A percentile compares a stretch with the other conserved stretches of the same genome.
phyloP scores from a whole-genome alignment of 2,888 invertebrate genomes.

The Drosophila neoperkinsi region DNA sequence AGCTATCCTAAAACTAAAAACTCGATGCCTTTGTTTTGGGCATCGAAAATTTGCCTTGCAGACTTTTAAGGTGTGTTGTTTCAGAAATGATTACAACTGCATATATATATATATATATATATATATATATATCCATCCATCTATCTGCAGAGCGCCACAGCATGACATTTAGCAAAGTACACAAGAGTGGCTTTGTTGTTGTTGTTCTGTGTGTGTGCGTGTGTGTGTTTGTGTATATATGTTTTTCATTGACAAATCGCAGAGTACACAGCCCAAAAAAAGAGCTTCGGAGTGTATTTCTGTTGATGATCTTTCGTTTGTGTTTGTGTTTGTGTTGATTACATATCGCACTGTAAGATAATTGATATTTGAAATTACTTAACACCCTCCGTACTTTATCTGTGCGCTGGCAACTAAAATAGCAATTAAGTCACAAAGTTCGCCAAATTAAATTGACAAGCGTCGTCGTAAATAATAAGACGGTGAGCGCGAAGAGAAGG shows the following conservation, averaged over 20 bases:
- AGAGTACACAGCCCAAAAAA: conserved; percentile 11
- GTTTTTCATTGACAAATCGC: conserved; percentile 61
- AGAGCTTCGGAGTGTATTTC: conserved; percentile 12
- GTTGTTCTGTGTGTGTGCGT: conserved; percentile 8
- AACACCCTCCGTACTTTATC: conserved; percentile 30
- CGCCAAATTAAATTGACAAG: conserved; percentile 40
- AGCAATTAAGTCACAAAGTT: conserved; percentile 61
- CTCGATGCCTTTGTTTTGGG: conserved; percentile 27
- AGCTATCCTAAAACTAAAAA: conserved; percentile 9
- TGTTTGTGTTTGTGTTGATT: conserved; percentile 3
- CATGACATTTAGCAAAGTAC: conserved; percentile 52
- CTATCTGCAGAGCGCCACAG: conserved; percentile 39
- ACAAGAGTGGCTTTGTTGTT: conserved; percentile 40
- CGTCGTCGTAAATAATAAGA: conserved; percentile 47
- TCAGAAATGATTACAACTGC: background rate
- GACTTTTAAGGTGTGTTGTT: conserved; percentile 29
- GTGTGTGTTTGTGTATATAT: conserved; percentile 35
- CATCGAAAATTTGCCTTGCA: conserved; percentile 32
- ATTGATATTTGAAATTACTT: conserved; percentile 57
- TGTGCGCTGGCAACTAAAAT: conserved; percentile 43
- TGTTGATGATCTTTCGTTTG: conserved; percentile 32
- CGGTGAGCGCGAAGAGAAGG: background rate
- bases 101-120: background rate
- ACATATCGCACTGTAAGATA: conserved; percentile 29
- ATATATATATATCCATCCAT: conserved; percentile 17